phyloP scores from a whole-genome alignment of 2,113 vertebrate genomes.

The Phrynocephalus versicolor region DNA sequence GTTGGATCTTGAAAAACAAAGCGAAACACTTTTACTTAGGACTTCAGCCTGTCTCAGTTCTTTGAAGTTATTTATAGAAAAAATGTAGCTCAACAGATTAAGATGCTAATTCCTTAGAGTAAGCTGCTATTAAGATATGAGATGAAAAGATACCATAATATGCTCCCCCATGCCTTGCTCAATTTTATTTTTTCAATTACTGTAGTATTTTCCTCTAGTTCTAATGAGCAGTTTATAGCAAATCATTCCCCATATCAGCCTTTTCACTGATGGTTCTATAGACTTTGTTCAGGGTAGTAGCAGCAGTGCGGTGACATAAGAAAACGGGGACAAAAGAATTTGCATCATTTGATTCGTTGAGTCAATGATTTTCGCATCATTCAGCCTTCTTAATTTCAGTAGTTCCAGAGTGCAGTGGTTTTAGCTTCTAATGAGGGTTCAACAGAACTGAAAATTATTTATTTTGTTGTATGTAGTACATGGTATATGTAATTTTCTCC shows the following conservation, averaged over 20 bases:
- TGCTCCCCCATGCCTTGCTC: neutral
- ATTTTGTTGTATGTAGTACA: too few species aligned
- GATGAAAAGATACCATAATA: neutral
- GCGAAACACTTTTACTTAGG: neutral
- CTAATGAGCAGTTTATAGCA: neutral
- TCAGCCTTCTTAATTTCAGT: slow-evolving; percentile 37
- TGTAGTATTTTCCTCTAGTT: neutral
- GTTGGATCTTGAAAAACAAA: neutral
- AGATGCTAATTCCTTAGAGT: neutral
- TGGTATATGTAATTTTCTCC: too few species aligned
- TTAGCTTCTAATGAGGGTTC: too few species aligned
- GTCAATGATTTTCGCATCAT: slow-evolving; percentile 46
- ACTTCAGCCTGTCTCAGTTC: neutral
- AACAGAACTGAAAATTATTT: too few species aligned
- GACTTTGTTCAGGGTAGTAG: slow-evolving; percentile 19
- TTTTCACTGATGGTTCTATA: slow-evolving; percentile 29
- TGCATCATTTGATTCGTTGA: slow-evolving; percentile 30
- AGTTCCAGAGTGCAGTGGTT: slow-evolving; percentile 8
- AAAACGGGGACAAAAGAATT: slow-evolving; percentile 37
- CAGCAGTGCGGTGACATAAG: neutral
- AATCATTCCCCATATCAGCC: neutral
- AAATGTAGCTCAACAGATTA: neutral
- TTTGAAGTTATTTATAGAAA: neutral
- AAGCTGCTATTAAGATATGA: neutral
- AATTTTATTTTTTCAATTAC: neutral